These are phyloP conservation scores for Morinoia aosen DNA, from an alignment of 2,888 invertebrate species.

Conservation along the genomic window DNA sequence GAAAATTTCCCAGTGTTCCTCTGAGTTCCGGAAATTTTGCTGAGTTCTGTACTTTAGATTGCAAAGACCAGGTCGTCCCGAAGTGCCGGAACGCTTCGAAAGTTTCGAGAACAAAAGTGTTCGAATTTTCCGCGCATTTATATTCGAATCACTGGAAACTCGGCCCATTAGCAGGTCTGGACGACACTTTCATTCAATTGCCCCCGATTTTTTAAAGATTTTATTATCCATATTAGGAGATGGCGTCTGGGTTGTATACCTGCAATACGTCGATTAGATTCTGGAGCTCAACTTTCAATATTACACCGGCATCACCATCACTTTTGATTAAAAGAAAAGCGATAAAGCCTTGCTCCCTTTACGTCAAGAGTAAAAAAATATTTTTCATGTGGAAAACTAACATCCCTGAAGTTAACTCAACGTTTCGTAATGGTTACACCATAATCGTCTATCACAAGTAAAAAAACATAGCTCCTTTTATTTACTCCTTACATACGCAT, in stretches of 20 bases:
- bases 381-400: background rate
- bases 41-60: constrained; percentile 3
- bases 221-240: background rate
- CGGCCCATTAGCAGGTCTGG: background rate
- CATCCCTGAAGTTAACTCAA: no score
- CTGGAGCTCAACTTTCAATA: background rate
- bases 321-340: background rate
- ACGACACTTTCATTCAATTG: constrained; percentile 13
- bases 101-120: constrained; percentile 5
- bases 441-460: no score
- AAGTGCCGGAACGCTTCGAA: background rate
- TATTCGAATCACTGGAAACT: constrained; percentile 8
- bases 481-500: no score
- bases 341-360: background rate
- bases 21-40: background rate
- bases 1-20: background rate
- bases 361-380: background rate
- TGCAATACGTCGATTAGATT: background rate
- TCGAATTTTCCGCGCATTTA: constrained; percentile 19
- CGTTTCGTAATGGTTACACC: no score
- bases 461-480: no score
- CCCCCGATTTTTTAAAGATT: background rate
- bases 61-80: background rate
- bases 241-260: background rate
- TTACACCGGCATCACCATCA: background rate